Evolutionary conservation across 2,888 invertebrate species (phyloP), one percentile per base, ranked within the genome.

Genomic region (Pollenia amentaria): DNA sequence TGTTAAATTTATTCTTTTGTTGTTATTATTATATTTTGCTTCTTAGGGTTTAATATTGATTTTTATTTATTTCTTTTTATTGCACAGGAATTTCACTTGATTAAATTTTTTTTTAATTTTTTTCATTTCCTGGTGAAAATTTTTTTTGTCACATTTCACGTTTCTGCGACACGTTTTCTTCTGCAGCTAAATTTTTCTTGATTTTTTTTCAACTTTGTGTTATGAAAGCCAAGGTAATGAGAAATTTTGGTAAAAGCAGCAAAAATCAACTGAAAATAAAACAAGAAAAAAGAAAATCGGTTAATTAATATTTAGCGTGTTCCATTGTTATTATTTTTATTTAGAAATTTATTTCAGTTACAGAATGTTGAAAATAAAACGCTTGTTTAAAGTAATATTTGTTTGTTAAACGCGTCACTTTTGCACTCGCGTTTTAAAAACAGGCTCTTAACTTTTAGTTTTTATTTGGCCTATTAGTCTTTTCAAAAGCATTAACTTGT

Each of bases 261-360:
- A 55, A 51, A 72, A 48, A 29, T 48, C 12, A 75, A 82, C 67
- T 53, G 60, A 29, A 73, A 73, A 65, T 48, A 70, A 60, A 51
- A 82, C 16, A 65, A 65, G 29, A 60, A 38, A 18, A 60, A 38
- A 8, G 18, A n/a, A 60, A 83, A 83, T 82, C 82, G 69, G 81
- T 85, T 84, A 85, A 80, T 85, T 85, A 84, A 78, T 84, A 57
- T 77, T 84, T 82, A 48, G 78, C 79, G 53, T 84, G 73, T 77
- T 78, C 67, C 73, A 60, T 76, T 79, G 72, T 73, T 76, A 62
- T 80, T 85, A 48, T 57, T 55, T 40, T 80, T 72, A 51, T 18
- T 65, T 60, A n/a, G 8, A n/a, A 62, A 16, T 55, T 57, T 48
- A 44, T 38, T 7, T 51, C 4, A 64, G 21, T n/a, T n/a, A 29